phyloP scores from a whole-genome alignment of 2,113 vertebrate species.

The Macaca mulatta region DNA sequence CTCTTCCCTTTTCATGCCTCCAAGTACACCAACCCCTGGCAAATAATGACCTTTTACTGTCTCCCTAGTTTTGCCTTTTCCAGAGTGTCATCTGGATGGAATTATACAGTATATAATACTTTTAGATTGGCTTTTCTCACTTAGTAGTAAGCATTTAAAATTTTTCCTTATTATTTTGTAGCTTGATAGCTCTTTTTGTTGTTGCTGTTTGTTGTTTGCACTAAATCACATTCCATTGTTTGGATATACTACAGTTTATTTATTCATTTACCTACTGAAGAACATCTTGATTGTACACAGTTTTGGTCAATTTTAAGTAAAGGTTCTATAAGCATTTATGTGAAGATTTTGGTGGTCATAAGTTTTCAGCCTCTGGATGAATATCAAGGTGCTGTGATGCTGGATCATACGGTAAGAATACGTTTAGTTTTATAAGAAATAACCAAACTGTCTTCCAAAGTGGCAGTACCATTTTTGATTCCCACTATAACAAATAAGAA shows the following conservation, averaged over 20 bases:
- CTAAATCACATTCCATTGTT: background rate
- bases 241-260: background rate
- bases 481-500: background rate
- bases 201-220: background rate
- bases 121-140: background rate
- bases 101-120: background rate
- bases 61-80: background rate
- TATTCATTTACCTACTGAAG: background rate
- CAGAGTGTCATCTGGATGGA: background rate
- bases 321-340: background rate
- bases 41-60: background rate
- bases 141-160: background rate
- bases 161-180: too few relatives aligned
- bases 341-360: background rate
- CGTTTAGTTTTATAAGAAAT: background rate
- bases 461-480: background rate
- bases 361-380: background rate
- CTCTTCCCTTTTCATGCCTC: background rate
- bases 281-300: background rate
- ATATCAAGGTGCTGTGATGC: background rate
- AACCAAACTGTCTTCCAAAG: background rate
- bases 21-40: too few relatives aligned
- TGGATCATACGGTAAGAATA: background rate
- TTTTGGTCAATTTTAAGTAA: background rate
- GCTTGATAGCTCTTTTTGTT: background rate